phyloP scores from a whole-genome alignment of 2,888 invertebrate species.

The Eumacrocentrus americanus region DNA sequence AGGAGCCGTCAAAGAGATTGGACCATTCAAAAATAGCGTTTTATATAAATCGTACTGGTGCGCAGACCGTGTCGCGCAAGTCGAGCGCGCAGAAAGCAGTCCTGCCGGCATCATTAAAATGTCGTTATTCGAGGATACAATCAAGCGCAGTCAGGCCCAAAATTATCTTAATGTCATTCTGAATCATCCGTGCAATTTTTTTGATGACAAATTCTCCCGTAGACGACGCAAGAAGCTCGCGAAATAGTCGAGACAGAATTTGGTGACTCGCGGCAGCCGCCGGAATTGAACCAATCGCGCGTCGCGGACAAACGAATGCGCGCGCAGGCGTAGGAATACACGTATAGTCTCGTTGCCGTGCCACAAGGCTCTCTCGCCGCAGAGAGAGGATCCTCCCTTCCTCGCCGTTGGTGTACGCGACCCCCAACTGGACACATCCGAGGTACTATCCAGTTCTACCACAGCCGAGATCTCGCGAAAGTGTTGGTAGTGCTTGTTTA shows the following conservation, averaged over 20 bases:
- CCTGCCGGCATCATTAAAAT: slow-evolving; percentile 29
- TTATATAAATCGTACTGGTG: slow-evolving; percentile 36
- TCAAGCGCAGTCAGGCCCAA: background rate
- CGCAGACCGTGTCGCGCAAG: slow-evolving; percentile 33
- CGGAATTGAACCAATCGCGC: slow-evolving; percentile 3
- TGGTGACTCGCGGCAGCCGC: background rate
- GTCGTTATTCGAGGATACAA: background rate
- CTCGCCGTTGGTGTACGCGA: slow-evolving; percentile 49
- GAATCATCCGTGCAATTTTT: background rate
- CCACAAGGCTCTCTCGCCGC: slow-evolving; percentile 37
- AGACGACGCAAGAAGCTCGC: background rate
- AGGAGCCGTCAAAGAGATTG: slow-evolving; percentile 18
- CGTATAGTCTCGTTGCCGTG: slow-evolving; percentile 30
- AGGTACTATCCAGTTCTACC: slow-evolving; percentile 51
- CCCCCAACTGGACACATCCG: slow-evolving; percentile 50
- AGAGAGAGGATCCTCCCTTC: slow-evolving; percentile 51
- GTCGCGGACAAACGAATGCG: slow-evolving; percentile 13
- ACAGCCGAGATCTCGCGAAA: slow-evolving; percentile 53
- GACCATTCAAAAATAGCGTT: slow-evolving; percentile 39
- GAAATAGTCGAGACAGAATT: background rate
- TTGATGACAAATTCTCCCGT: background rate
- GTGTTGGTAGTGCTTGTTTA: slow-evolving; percentile 51
- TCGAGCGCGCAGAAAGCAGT: slow-evolving; percentile 33
- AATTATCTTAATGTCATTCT: background rate
- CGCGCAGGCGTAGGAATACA: slow-evolving; percentile 51